Conservation (phyloP, 2,113 vertebrate genomes). For the Hippolais icterina region DNA sequence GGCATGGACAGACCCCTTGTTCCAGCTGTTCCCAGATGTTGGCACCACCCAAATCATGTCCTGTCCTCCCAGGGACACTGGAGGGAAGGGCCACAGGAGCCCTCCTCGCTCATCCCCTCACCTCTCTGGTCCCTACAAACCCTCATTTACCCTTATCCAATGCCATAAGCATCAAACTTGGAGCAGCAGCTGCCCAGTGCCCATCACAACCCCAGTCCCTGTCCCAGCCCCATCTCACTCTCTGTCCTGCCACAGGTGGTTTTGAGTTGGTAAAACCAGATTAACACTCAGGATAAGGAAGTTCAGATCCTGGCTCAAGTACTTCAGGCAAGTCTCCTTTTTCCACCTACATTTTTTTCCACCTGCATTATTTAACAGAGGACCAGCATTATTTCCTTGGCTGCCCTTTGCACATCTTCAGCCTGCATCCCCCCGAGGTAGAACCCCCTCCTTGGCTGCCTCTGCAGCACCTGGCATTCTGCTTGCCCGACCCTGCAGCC, state of each 20-base stretch:
- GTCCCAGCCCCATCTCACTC: not conserved
- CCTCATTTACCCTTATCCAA: not conserved
- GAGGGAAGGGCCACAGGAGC: fast-evolving
- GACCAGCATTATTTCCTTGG: not conserved
- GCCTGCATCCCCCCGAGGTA: fast-evolving
- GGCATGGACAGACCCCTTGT: not conserved
- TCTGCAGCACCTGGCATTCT: not conserved
- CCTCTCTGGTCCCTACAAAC: not conserved
- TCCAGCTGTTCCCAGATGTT: not conserved
- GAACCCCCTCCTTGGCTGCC: not conserved
- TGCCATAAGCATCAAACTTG: fast-evolving
- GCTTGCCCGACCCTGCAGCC: fast-evolving
- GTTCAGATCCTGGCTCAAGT: not conserved
- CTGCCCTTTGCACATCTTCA: not conserved
- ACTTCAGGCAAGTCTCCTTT: not conserved
- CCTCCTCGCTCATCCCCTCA: not conserved
- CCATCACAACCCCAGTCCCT: not conserved
- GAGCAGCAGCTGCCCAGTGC: not conserved
- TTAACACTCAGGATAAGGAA: not conserved
- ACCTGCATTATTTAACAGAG: not conserved
- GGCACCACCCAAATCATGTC: not conserved
- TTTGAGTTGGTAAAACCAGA: not conserved
- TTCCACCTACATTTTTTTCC: fast-evolving
- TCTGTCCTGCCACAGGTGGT: not conserved
- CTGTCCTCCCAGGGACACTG: too few relatives aligned